Evolutionary conservation across 2,888 invertebrate species (phyloP), one percentile per base, ranked within the genome.

Genomic region (Invenusta paracnida): DNA sequence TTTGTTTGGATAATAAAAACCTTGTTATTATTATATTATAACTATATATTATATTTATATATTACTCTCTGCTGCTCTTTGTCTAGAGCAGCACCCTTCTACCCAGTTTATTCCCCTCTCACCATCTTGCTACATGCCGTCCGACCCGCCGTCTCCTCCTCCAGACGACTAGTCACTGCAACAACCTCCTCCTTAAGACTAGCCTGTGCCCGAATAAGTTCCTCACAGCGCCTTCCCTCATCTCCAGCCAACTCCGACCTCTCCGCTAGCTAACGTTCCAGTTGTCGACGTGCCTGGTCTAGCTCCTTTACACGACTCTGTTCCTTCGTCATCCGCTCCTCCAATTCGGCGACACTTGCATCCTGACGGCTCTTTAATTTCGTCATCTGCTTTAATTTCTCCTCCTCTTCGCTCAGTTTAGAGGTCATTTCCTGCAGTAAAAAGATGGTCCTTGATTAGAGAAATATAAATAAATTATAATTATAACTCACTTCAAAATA

Each of bases 311-410:
- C 93, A 90, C 95, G 94, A 92, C 79, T 92, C 90, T 97, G 96
- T 92, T 99, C 97, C 93, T 97, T 97, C 84, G 96, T 93, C 79
- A 98, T 92, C 89, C 93, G 94, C 91, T 98, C 98, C 90, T 99
- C 98, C 0, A 98, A 92, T 91, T 99, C 98, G 0, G 95, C 95
- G 87, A 98, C 96, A 25, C 96, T 95, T 0, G 96, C 94, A 93
- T 98, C 98, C 90, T 98, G 97, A 90, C 98, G 98, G 28, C 95
- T 94, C 92, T 98, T 98, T 87, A 97, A 93, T 91, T 99, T 98
- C 85, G 89, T 90, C 48, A 91, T 89, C 86, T 92, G 92, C 88
- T 93, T 93, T 67, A 89, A 95, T 90, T 98, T 98, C 91, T 99
- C 99, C 90, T 99, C 99, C 91, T 99, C 98, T 90, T 98, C 98